These are phyloP conservation scores for Cebidichthys violaceus DNA, from an alignment of 2,113 vertebrate species.

Conservation along the genomic window DNA sequence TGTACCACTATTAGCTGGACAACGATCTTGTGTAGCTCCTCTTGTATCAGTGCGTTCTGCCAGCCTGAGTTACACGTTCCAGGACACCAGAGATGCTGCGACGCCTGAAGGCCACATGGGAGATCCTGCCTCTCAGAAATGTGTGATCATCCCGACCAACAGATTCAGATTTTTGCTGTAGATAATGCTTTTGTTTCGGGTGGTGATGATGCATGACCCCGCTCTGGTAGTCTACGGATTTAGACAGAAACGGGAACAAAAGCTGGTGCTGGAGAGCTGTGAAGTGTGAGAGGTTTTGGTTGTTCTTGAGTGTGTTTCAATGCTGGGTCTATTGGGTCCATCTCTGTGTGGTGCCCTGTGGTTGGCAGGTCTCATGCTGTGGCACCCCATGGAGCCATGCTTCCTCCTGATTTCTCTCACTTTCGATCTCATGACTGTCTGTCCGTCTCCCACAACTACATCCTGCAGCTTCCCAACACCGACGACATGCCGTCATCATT, in stretches of 20 bases:
- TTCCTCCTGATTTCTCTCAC: slow-evolving; percentile 56
- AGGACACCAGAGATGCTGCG: slow-evolving; percentile 13
- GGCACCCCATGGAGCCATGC: slow-evolving; percentile 48
- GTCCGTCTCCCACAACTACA: slow-evolving; percentile 26
- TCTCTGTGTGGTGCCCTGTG: slow-evolving; percentile 55
- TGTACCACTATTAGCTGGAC: slow-evolving; percentile 27
- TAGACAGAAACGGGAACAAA: slow-evolving; percentile 12
- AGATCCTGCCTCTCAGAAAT: neutral
- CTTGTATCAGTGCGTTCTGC: slow-evolving; percentile 6
- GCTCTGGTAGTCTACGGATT: slow-evolving; percentile 6
- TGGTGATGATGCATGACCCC: slow-evolving; percentile 20
- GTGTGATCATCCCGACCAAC: neutral
- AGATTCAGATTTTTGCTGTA: slow-evolving; percentile 13
- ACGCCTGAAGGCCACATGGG: slow-evolving; percentile 5
- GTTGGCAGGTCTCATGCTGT: slow-evolving; percentile 58
- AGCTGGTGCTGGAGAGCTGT: slow-evolving; percentile 2
- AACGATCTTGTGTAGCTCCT: slow-evolving; percentile 29
- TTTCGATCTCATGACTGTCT: slow-evolving; percentile 58
- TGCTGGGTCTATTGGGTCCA: slow-evolving; percentile 22
- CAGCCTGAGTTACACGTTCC: slow-evolving; percentile 1
- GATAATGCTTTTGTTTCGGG: slow-evolving; percentile 30
- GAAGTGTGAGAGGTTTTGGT: slow-evolving; percentile 15
- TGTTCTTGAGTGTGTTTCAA: slow-evolving; percentile 22
- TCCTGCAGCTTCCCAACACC: slow-evolving; percentile 13
- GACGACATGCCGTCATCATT: slow-evolving; percentile 27